Base-by-base conservation (phyloP, 2,888 invertebrate species). In the Pardosa pseudoannulata region DNA sequence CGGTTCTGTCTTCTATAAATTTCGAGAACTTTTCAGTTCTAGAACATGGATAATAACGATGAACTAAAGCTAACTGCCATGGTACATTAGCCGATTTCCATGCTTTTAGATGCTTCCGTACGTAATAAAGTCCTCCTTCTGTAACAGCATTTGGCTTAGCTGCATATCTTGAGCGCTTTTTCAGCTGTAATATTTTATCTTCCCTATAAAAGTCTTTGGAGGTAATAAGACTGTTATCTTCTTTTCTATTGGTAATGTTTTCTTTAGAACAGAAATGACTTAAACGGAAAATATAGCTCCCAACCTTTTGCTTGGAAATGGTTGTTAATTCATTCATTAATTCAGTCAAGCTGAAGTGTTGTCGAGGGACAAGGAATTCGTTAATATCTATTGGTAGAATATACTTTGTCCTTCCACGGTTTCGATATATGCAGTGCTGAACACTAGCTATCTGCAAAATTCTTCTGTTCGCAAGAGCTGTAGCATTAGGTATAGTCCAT, bases 281-380 rank as follows among this genome's bases (percentile, higher is more conserved):
- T 28, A 31, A 32, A n/a, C 62, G 73, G 32, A 74, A 74, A 19
- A 62, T 62, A 27, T 32, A 74, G 23, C 73, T 62, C 7, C 73
- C 73, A 62, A 74, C 32, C 62, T 74, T 56, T 7, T 23, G 13
- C 23, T 74, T 74, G 1, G 73, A 56, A 9, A 13, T 32, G 5
- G 73, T 19, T 31, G 23, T 41, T 16, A 74, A 23, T 23, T 74
- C 73, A 27, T 56, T 27, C 62, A 74, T 74, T 13, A 74, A 36
- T 62, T 74, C 73, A n/a, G 27, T 31, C 23, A 74, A 27, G 23
- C 56, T 32, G 32, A 62, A 74, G 23, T 74, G 73, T 16, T 74
- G 56, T 36, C 73, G 19, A 2, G 73, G 73, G 23, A 74, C 62
- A 13, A 74, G 73, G 62, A 74, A 74, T 36, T 74, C 73, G 16